Evolutionary conservation across 2,888 invertebrate genomes (phyloP), one percentile per base, ranked within the genome.

Genomic region (Hydrotaea cyrtoneurina): DNA sequence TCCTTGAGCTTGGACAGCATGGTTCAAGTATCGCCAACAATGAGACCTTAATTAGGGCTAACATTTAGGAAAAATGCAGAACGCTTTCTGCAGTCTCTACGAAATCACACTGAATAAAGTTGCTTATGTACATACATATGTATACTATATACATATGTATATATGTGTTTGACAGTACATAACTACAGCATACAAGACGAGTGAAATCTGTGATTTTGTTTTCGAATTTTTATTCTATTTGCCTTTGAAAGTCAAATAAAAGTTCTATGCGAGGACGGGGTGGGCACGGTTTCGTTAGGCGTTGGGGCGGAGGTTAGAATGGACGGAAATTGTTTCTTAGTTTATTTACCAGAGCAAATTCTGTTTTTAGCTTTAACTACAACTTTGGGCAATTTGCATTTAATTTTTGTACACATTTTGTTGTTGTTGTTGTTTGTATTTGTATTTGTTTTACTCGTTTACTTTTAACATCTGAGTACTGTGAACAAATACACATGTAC

Each of bases 11-110:
- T n/a, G n/a, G n/a, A 8, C 23, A 31, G 21, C 31, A 59, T 59
- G 31, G 31, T 59, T 15, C 59, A 59, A 59, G 31, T 59, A 5
- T 4, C 0, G 15, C 31, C 26, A 55, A 23, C 59, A 59, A 31
- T 31, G 59, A 15, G 26, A 71, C 74, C 77, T 83, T 83, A 83
- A 83, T 83, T 83, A 83, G 80, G 80, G 78, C 74, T 62, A 39
- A 78, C 69, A 59, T 83, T 83, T 74, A 71, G 31, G 50, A 80
- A 76, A 73, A 66, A 57, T 74, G 69, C 46, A 26, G 8, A 39
- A 39, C 39, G 39, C 39, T n/a, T n/a, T n/a, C n/a, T 39, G 50
- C 43, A 3, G 43, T 43, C 10, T 43, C 10, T 43, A 13, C 15
- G 43, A 31, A 31, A 31, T 4, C 43, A 43, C 11, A 10, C 13